Conservation (phyloP, 2,888 invertebrate genomes). For the Nomada goodeniana region DNA sequence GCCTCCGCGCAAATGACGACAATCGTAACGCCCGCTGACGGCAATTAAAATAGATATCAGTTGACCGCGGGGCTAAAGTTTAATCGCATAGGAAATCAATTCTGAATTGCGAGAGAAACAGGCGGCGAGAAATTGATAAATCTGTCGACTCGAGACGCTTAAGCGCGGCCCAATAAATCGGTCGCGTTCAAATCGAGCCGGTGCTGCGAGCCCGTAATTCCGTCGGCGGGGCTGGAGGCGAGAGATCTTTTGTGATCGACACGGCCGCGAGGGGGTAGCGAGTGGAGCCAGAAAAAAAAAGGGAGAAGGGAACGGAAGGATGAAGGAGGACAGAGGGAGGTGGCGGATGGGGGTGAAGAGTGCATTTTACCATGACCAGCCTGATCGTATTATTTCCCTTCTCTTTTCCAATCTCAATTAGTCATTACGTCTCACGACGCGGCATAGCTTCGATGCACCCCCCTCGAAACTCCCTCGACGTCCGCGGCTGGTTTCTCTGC, state of each 20-base stretch:
- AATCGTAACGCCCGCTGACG: too few species aligned
- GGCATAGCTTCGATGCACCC: conserved; percentile 67
- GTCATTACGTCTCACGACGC: conserved; percentile 75
- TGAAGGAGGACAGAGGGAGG: conserved; percentile 37
- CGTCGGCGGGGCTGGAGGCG: conserved; percentile 70
- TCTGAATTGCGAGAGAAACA: not conserved
- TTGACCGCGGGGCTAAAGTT: too few species aligned
- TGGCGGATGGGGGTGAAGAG: conserved; percentile 49
- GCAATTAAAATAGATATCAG: too few species aligned
- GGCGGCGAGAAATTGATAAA: conserved; percentile 31
- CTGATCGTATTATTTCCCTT: conserved; percentile 67
- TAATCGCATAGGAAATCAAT: too few species aligned
- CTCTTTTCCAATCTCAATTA: conserved; percentile 76
- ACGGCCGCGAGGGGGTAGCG: conserved; percentile 38
- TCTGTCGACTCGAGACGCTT: conserved; percentile 27
- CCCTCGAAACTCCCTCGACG: conserved; percentile 65
- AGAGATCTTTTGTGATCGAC: conserved; percentile 70
- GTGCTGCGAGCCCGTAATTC: conserved; percentile 61
- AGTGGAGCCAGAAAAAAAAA: not conserved
- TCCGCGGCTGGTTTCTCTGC: conserved; percentile 63
- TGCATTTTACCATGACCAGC: conserved; percentile 72
- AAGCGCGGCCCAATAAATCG: conserved; percentile 50
- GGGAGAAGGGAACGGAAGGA: conserved; percentile 40
- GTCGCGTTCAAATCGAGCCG: conserved; percentile 63
- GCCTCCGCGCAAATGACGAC: too few species aligned